A percentile compares a stretch with the other conserved stretches of the same genome.
Conservation (phyloP, 2,113 vertebrate species). For the Tiliqua scincoides region DNA sequence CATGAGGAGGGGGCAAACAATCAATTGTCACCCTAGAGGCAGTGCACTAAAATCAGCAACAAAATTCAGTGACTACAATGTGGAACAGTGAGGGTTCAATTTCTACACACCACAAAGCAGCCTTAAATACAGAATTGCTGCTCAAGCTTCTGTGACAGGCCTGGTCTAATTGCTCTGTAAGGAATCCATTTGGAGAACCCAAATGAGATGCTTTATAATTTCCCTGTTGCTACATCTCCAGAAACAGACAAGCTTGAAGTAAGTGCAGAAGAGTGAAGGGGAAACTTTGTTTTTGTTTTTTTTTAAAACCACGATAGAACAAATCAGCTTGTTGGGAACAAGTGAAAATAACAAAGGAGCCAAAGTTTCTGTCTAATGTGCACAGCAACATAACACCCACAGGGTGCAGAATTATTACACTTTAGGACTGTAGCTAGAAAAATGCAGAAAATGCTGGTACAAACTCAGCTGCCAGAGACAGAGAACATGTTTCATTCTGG, state of each 20-base stretch:
- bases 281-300: too few relatives aligned
- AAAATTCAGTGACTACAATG: slow-evolving; percentile 4
- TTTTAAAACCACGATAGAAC: background rate
- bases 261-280: background rate
- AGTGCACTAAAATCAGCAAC: slow-evolving; percentile 1
- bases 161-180: slow-evolving; percentile 3
- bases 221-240: background rate
- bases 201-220: background rate
- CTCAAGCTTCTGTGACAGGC: background rate
- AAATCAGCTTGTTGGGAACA: background rate
- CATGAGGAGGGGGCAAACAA: background rate
- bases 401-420: background rate
- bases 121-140: background rate
- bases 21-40: background rate
- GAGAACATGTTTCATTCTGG: background rate
- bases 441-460: background rate
- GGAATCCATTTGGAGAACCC: background rate
- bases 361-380: background rate
- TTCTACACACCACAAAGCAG: slow-evolving; percentile 7
- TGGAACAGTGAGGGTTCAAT: slow-evolving; percentile 9
- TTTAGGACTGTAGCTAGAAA: background rate
- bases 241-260: background rate
- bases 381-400: background rate
- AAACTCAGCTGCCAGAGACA: background rate
- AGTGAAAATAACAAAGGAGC: background rate